phyloP scores from a whole-genome alignment of 2,113 vertebrate species.

The Ia io region DNA sequence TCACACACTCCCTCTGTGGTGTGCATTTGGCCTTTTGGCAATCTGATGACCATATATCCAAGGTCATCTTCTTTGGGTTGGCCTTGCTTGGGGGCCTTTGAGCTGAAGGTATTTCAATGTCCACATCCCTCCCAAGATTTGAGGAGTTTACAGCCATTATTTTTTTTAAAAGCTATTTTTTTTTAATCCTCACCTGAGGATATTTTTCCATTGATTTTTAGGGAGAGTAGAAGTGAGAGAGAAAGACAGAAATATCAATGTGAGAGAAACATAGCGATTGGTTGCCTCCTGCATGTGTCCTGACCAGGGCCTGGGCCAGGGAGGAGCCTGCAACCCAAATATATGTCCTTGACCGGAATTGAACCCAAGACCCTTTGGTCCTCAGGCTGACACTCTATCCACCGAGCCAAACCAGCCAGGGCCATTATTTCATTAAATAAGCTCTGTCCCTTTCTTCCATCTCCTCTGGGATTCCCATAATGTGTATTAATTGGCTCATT shows the following conservation, averaged over 20 bases:
- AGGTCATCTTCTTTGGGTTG: not conserved
- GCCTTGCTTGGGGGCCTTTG: not conserved
- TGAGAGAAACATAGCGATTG: no score
- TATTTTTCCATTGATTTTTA: no score
- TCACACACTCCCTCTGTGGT: not conserved
- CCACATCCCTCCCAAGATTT: not conserved
- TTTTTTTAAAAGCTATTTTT: not conserved
- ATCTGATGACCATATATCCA: not conserved
- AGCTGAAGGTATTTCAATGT: not conserved
- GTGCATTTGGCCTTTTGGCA: not conserved
- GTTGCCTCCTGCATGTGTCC: no score
- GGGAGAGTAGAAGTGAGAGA: no score
- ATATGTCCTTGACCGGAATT: no score
- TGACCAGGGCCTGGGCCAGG: no score
- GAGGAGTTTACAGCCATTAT: not conserved
- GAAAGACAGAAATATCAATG: no score
- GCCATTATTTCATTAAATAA: not conserved
- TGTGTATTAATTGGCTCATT: not conserved
- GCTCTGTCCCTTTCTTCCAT: not conserved
- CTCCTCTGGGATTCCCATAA: not conserved
- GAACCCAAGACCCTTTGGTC: no score
- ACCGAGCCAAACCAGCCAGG: no score
- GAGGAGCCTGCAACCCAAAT: no score
- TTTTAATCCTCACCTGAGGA: no score
- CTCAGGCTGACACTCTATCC: no score